phyloP scores from a whole-genome alignment of 2,113 vertebrate genomes.

The Guaruba guarouba region DNA sequence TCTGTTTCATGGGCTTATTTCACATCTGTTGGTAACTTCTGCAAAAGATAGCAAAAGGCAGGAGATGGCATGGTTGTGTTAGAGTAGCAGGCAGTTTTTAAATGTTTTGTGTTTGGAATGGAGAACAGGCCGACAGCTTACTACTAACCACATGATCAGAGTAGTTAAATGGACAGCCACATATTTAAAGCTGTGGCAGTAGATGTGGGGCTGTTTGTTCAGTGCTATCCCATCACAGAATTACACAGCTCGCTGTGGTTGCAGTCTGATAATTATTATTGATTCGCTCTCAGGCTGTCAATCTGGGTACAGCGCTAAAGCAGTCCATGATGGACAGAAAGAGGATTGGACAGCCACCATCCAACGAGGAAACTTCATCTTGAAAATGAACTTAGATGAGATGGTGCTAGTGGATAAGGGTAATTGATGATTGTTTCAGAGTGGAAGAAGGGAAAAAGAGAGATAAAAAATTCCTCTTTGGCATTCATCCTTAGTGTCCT shows the following conservation, averaged over 20 bases:
- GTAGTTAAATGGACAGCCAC: constrained; percentile 69
- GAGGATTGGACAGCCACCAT: constrained; percentile 88
- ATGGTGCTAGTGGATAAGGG: constrained; percentile 88
- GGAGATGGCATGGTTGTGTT: not conserved
- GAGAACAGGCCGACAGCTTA: constrained; percentile 20
- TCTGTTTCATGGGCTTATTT: constrained; percentile 27
- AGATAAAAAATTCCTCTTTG: constrained; percentile 72
- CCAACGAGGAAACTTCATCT: constrained; percentile 89
- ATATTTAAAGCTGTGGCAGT: constrained; percentile 75
- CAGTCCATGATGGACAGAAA: constrained; percentile 89
- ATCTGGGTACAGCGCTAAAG: constrained; percentile 80
- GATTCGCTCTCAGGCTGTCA: constrained; percentile 92
- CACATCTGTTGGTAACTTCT: constrained; percentile 39
- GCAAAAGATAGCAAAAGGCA: constrained; percentile 2
- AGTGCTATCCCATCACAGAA: constrained; percentile 75
- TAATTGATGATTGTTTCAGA: constrained; percentile 97
- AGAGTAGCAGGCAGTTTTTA: constrained; percentile 32
- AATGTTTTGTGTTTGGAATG: constrained; percentile 34
- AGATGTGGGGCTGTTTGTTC: constrained; percentile 74
- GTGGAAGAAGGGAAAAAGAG: constrained; percentile 70
- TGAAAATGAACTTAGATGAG: constrained; percentile 91
- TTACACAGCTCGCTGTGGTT: constrained; percentile 82
- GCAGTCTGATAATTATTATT: constrained; percentile 96
- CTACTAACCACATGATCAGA: constrained; percentile 62
- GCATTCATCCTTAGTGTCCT: constrained; percentile 71